A percentile compares a stretch with the other conserved stretches of the same genome.
Conservation (phyloP, 2,113 vertebrate genomes). For the Heteronetta atricapilla region DNA sequence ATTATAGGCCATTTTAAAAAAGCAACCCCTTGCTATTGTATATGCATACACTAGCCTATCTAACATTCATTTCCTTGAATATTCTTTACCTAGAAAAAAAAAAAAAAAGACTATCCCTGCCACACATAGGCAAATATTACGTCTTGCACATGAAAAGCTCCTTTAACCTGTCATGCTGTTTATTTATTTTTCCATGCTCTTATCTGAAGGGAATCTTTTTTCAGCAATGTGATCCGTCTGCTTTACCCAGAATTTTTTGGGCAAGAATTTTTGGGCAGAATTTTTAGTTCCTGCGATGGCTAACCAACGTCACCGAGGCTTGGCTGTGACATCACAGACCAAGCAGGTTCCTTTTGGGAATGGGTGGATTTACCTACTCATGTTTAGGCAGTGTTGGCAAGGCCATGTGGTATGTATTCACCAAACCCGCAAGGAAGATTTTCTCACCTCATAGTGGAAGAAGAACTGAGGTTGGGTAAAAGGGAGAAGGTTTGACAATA, state of each 20-base stretch:
- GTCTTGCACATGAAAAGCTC: background rate
- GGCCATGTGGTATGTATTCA: background rate
- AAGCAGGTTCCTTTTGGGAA: background rate
- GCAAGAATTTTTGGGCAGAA: no score
- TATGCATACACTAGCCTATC: background rate
- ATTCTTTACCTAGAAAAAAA: background rate
- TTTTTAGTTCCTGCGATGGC: background rate
- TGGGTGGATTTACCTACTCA: background rate
- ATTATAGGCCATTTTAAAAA: background rate
- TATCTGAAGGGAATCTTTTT: slow-evolving; percentile 4
- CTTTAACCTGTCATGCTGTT: background rate
- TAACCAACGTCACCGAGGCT: background rate
- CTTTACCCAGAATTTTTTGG: background rate
- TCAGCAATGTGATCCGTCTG: background rate
- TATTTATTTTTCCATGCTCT: background rate
- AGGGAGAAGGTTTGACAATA: background rate
- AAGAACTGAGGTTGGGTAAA: background rate
- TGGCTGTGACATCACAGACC: background rate
- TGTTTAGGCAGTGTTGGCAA: background rate
- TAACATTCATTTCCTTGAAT: background rate
- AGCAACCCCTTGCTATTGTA: background rate
- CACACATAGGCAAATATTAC: background rate
- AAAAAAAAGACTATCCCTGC: background rate
- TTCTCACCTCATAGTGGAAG: background rate
- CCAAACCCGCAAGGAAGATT: background rate